Percentiles rank a stretch among this genome's conserved stretches.
phyloP scores from a whole-genome alignment of 1,140 invertebrate species.

The Drepana arcuata region DNA sequence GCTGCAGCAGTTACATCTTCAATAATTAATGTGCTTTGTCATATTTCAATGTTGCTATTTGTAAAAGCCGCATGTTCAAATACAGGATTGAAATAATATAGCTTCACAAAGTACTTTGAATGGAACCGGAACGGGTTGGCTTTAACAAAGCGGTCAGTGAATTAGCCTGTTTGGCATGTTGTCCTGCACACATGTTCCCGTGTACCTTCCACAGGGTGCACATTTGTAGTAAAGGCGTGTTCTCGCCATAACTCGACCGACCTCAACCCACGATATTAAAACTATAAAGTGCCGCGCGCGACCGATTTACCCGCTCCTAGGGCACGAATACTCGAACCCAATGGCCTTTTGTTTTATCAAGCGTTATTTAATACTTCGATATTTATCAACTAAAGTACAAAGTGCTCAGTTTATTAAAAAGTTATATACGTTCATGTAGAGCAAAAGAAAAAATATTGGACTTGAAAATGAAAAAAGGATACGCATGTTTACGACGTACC shows the following conservation, averaged over 20 bases:
- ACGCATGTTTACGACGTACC: slow-evolving; percentile 59
- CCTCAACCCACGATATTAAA: slow-evolving; percentile 59
- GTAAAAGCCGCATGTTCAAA: too few relatives aligned
- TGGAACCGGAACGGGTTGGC: slow-evolving; percentile 4
- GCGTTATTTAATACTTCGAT: slow-evolving; percentile 18
- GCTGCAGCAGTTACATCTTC: too few relatives aligned
- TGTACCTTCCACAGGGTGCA: slow-evolving; percentile 16
- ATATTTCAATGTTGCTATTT: too few relatives aligned
- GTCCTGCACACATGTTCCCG: slow-evolving; percentile 24
- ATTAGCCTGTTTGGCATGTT: slow-evolving; percentile 22
- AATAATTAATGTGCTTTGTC: too few relatives aligned
- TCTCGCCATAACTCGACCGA: slow-evolving; percentile 38
- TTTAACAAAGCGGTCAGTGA: slow-evolving; percentile 15
- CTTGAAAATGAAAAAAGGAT: slow-evolving; percentile 49
- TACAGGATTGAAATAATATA: too few relatives aligned
- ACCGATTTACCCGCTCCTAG: slow-evolving; percentile 39
- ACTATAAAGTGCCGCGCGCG: slow-evolving; percentile 61
- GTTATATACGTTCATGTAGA: slow-evolving; percentile 11
- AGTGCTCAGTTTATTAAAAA: slow-evolving; percentile 16
- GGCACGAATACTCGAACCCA: slow-evolving; percentile 11
- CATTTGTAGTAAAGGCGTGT: slow-evolving; percentile 48
- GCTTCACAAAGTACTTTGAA: too few relatives aligned
- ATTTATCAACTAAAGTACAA: slow-evolving; percentile 11
- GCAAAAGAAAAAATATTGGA: slow-evolving; percentile 38
- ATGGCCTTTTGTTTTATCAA: slow-evolving; percentile 26